phyloP scores from a whole-genome alignment of 1,140 invertebrate species.

The Physella acuta region DNA sequence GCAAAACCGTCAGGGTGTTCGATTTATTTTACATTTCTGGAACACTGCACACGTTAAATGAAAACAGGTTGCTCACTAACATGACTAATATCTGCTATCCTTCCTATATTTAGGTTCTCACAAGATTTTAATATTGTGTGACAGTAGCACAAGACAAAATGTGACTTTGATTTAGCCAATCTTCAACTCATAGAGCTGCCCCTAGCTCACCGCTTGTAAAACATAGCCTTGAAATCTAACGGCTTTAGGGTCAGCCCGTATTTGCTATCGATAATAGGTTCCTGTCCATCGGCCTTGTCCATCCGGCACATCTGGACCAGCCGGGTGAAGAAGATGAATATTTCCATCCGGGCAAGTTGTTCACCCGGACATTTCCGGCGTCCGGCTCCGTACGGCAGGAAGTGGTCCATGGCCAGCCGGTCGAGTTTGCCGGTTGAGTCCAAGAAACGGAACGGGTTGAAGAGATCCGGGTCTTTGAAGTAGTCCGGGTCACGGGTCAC shows the following conservation, averaged over 20 bases:
- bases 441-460: conserved; percentile 49
- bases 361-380: conserved; percentile 73
- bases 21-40: too few relatives aligned
- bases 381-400: conserved; percentile 48
- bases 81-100: too few relatives aligned
- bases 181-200: too few relatives aligned
- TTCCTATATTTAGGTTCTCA: too few relatives aligned
- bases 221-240: conserved; percentile 38
- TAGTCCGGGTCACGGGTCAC: conserved; percentile 43
- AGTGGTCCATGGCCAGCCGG: conserved; percentile 31
- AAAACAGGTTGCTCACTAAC: too few relatives aligned
- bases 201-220: conserved; percentile 24
- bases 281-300: conserved; percentile 49
- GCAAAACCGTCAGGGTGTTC: too few relatives aligned
- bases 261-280: conserved; percentile 44
- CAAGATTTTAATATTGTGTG: too few relatives aligned
- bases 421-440: conserved; percentile 32
- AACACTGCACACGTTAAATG: too few relatives aligned
- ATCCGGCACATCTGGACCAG: conserved; percentile 67
- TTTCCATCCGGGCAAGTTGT: conserved; percentile 70
- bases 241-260: conserved; percentile 50
- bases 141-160: too few relatives aligned
- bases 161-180: too few relatives aligned
- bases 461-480: conserved; percentile 46
- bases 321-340: conserved; percentile 73